Percentiles rank a stretch among this genome's conserved stretches.
Conservation (phyloP, 2,888 invertebrate genomes). For the Automeris io region DNA sequence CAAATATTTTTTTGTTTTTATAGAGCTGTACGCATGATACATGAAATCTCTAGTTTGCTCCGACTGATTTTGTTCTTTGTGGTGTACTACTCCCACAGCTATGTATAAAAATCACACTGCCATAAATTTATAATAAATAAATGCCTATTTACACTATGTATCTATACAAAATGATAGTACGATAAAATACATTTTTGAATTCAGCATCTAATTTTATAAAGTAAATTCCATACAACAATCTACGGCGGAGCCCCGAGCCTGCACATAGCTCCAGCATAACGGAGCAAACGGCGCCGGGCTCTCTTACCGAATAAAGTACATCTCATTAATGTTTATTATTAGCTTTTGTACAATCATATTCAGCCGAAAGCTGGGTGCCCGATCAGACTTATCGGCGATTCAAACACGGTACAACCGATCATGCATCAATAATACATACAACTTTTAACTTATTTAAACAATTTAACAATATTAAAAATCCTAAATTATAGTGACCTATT, state of each 20-base stretch:
- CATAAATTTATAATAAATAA: conserved; percentile 77
- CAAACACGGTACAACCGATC: conserved; percentile 65
- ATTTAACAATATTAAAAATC: conserved; percentile 72
- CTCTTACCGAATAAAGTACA: conserved; percentile 57
- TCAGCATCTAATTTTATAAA: conserved; percentile 69
- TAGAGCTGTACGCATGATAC: conserved; percentile 61
- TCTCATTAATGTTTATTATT: conserved; percentile 49
- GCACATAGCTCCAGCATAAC: conserved; percentile 14
- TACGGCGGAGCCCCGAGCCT: conserved; percentile 38
- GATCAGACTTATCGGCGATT: conserved; percentile 58
- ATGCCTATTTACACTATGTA: conserved; percentile 78
- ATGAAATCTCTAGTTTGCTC: conserved; percentile 58
- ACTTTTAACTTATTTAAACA: conserved; percentile 73
- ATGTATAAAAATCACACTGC: conserved; percentile 74
- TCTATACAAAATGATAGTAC: conserved; percentile 76
- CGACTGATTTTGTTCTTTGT: conserved; percentile 55
- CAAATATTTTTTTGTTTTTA: conserved; percentile 53
- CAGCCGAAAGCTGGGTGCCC: conserved; percentile 68
- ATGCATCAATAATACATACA: conserved; percentile 69
- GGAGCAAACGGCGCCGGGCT: conserved; percentile 19
- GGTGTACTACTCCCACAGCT: conserved; percentile 68
- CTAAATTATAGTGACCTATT: conserved; percentile 70
- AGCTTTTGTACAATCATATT: conserved; percentile 71
- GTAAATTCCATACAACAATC: conserved; percentile 63
- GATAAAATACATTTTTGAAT: conserved; percentile 70